Percentiles rank a stretch among this genome's conserved stretches.
These are phyloP conservation scores for silkworm (Bombyx mori) DNA, from an alignment of 1,140 invertebrate species.

Conservation along the genomic window DNA sequence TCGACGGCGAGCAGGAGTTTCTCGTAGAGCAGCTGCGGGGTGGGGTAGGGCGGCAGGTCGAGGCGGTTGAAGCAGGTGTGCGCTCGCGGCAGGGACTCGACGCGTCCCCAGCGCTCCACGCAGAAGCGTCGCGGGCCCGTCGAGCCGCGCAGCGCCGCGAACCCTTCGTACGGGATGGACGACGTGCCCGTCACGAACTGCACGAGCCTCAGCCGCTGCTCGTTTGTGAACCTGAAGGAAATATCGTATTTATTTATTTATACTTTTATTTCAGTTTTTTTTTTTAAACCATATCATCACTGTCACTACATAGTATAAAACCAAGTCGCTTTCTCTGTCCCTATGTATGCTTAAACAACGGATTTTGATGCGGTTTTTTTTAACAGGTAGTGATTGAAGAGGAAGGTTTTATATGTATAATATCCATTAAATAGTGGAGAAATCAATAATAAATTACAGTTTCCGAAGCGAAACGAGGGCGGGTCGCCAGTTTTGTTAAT, in stretches of 20 bases:
- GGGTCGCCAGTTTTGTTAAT: no score
- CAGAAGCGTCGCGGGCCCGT: constrained; percentile 97
- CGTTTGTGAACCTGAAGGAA: constrained; percentile 86
- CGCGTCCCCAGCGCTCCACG: constrained; percentile 98
- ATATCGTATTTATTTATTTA: not conserved
- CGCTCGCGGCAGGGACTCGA: constrained; percentile 93
- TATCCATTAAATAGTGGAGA: no score
- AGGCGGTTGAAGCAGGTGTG: constrained; percentile 98
- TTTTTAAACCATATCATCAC: no score
- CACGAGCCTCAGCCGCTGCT: constrained; percentile 90
- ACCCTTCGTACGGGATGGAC: constrained; percentile 97
- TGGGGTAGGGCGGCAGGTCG: constrained; percentile 95
- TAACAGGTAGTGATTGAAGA: no score
- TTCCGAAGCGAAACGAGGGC: no score
- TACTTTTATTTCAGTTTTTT: no score
- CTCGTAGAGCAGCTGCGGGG: constrained; percentile 92
- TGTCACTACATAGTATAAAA: no score
- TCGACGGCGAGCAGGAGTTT: constrained; percentile 96
- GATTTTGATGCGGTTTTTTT: no score
- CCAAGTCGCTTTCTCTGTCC: no score
- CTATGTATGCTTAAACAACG: no score
- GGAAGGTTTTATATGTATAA: no score
- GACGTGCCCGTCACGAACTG: constrained; percentile 98
- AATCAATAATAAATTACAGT: no score
- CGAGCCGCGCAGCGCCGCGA: constrained; percentile 92